These are phyloP conservation scores for Tokudaia muenninki DNA, from an alignment of 2,797 vertebrate species.

Conservation along the genomic window DNA sequence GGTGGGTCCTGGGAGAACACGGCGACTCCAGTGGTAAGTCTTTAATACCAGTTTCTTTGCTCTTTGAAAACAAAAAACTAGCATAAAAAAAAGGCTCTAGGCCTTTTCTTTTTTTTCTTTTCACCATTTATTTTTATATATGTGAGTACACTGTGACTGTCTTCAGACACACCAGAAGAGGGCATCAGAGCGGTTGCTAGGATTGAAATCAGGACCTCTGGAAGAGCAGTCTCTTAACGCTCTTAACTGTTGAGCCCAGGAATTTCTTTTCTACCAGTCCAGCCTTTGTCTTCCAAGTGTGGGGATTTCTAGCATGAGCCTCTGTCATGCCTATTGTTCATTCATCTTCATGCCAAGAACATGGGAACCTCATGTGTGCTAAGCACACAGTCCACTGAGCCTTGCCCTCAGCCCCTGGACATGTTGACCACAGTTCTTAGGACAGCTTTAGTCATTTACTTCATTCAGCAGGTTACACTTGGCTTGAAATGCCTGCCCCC, in stretches of 20 bases:
- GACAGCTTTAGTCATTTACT: constrained; percentile 17
- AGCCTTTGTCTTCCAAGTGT: not conserved
- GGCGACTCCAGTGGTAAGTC: constrained; percentile 98
- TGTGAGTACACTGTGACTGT: not conserved
- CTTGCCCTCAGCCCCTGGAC: not conserved
- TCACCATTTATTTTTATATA: not conserved
- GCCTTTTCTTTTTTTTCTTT: not conserved
- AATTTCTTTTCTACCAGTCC: not conserved
- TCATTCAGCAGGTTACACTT: constrained; percentile 82
- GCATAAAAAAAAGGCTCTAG: not conserved
- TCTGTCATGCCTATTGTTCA: accelerated
- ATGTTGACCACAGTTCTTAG: not conserved
- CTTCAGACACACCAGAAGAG: not conserved
- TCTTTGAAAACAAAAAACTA: not conserved
- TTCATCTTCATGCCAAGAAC: not conserved
- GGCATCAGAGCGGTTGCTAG: not conserved
- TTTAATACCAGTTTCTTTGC: not conserved
- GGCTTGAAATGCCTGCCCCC: constrained; percentile 69
- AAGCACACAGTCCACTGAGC: not conserved
- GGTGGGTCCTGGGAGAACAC: constrained; percentile 97
- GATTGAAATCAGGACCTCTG: no score
- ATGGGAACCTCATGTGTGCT: no score
- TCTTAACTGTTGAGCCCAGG: not conserved
- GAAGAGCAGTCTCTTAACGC: not conserved
- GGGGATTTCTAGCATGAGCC: not conserved